Base-by-base conservation (phyloP, 2,113 vertebrate species). In the Greenwoodochromis staneri region DNA sequence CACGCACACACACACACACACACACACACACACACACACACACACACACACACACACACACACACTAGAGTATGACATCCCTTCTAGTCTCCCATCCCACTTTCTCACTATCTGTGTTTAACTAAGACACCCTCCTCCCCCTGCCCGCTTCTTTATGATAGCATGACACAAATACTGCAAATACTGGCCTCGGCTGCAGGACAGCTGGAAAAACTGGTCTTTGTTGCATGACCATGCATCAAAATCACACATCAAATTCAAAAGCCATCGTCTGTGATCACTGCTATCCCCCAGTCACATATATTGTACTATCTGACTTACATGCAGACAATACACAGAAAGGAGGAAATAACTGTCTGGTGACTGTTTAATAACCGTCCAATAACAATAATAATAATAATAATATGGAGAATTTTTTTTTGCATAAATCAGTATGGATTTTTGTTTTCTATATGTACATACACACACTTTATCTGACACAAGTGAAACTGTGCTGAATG, bases 131-230 rank as follows among this genome's bases (percentile, higher is more conserved):
- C 92, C 59, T 73, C 31, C 34, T 81, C 81, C 89, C 87, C 63
- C 88, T 9, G 27, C 85, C 82, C 19, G 40, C 86, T 88, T 87
- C 81, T 92, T 82, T 90, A 92, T 84, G 91, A 92, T 90, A 93
- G 85, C 91, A 82, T 88, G 92, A 96, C 94, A 94, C 42, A 47
- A 76, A 76, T 47, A 47, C 71, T 76, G 71, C 63, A 88, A 87
- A 88, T 51, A 89, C 93, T 91, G 93, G 95, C 87, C 94, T 94
- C 40, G 53, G 78, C 73, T 91, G 97, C 96, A 96, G 96, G 95
- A 95, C 97, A 97, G 97, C 97, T 97, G 97, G 97, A 98, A 97
- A 97, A 98, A 98, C 97, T 96, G 97, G 97, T 98, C 97, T 95
- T 97, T 94, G 95, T 95, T 95, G 97, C 96, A 90, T 83, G 92